Evolutionary conservation across 2,797 vertebrate genomes (phyloP).

Genomic region (Scolopax bukidnonensis): DNA sequence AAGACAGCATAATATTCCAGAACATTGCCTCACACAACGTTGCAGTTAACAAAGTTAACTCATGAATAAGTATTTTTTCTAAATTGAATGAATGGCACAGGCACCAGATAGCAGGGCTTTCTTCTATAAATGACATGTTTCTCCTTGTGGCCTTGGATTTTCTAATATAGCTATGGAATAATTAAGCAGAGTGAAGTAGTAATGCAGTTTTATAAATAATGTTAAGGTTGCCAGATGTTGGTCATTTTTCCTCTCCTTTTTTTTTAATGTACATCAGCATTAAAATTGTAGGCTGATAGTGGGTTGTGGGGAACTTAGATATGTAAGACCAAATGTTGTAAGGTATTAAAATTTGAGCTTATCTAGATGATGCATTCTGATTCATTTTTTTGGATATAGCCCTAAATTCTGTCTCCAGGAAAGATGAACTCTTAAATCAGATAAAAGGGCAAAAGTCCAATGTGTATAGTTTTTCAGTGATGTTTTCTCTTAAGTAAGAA

Average conservation of each 20-base stretch:
- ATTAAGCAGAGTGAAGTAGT: conserved; percentile 53
- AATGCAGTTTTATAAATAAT: conserved; percentile 39
- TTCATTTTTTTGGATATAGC: not conserved
- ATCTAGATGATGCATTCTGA: not conserved
- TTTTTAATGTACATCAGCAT: not conserved
- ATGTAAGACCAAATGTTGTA: not conserved
- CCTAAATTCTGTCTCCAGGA: not conserved
- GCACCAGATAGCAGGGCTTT: not conserved
- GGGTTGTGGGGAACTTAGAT: not conserved
- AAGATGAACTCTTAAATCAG: not conserved
- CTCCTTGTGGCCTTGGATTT: conserved; percentile 18
- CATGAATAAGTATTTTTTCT: conserved; percentile 9
- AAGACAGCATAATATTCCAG: not conserved
- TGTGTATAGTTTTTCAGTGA: not conserved
- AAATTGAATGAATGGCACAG: not conserved
- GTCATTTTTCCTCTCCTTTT: not conserved
- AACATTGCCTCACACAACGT: not conserved
- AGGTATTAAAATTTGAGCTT: not conserved
- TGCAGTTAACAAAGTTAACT: not conserved
- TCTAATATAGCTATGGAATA: conserved; percentile 34
- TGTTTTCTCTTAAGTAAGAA: not conserved
- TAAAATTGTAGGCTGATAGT: not conserved
- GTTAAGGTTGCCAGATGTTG: conserved; percentile 34
- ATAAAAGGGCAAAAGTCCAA: not conserved
- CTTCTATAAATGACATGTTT: conserved; percentile 11